Evolutionary conservation across 1,140 invertebrate species (phyloP).

Genomic region (Neuroterus valhalla): DNA sequence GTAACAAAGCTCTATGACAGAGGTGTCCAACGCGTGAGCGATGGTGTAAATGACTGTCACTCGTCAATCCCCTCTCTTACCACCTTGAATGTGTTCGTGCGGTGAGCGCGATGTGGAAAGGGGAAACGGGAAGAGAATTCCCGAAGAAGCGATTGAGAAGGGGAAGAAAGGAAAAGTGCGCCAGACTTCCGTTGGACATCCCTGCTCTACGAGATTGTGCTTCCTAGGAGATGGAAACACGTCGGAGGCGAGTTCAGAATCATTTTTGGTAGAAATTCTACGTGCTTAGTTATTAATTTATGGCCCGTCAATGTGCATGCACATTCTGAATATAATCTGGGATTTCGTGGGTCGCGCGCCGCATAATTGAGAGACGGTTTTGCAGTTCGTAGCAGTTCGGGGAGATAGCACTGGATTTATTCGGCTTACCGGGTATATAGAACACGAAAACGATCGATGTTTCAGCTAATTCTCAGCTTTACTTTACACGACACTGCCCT

Average conservation of each 20-base stretch:
- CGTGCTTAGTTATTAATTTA: conserved; percentile 57
- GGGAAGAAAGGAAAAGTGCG: too few relatives aligned
- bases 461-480: conserved; percentile 50
- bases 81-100: too few relatives aligned
- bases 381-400: conserved; percentile 44
- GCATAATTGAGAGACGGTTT: conserved; percentile 52
- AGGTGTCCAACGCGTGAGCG: too few relatives aligned
- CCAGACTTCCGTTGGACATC: too few relatives aligned
- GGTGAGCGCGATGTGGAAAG: too few relatives aligned
- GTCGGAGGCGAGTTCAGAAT: conserved; percentile 33
- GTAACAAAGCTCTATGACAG: conserved; percentile 39
- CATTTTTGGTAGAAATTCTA: conserved; percentile 52
- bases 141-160: too few relatives aligned
- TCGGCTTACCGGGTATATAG: conserved; percentile 51
- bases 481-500: not conserved
- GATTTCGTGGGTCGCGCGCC: conserved; percentile 51
- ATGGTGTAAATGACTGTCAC: too few relatives aligned
- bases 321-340: conserved; percentile 56
- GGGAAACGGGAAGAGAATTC: too few relatives aligned
- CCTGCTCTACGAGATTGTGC: too few relatives aligned
- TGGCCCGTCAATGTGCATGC: conserved; percentile 49
- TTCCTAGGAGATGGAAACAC: conserved; percentile 37
- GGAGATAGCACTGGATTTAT: conserved; percentile 56
- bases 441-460: conserved; percentile 58
- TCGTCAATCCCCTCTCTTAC: too few relatives aligned